Percentiles rank a stretch among this genome's conserved stretches.
These are phyloP conservation scores for Amniataba percoides DNA, from an alignment of 2,797 vertebrate genomes.

Conservation along the genomic window DNA sequence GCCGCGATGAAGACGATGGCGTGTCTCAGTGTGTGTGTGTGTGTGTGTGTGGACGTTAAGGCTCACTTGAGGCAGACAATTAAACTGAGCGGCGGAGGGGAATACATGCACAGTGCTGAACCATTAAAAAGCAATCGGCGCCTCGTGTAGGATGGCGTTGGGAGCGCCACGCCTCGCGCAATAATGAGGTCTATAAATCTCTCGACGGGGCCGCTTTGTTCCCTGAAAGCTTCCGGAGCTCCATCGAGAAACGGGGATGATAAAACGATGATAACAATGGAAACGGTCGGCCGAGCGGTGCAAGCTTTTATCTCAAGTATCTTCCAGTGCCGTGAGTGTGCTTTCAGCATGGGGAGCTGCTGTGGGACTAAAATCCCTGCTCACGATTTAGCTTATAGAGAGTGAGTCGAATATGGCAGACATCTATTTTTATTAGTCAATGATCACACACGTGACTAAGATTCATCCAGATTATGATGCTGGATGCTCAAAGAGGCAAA, in stretches of 20 bases:
- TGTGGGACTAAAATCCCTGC: neutral
- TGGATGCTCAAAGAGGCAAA: neutral
- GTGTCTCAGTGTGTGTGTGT: constrained; percentile 22
- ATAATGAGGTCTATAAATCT: constrained; percentile 60
- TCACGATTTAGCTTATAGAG: neutral
- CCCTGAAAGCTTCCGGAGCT: constrained; percentile 35
- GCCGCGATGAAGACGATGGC: constrained; percentile 31
- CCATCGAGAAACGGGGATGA: neutral
- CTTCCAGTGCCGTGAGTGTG: neutral
- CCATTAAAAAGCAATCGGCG: constrained; percentile 68
- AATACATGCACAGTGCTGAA: constrained; percentile 47
- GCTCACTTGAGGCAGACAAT: constrained; percentile 60
- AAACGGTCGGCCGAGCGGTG: neutral
- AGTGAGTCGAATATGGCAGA: neutral
- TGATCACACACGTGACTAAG: neutral
- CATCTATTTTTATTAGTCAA: neutral
- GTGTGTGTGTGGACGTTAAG: constrained; percentile 12
- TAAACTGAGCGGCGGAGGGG: constrained; percentile 61
- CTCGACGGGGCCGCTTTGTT: constrained; percentile 27
- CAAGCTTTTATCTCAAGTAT: constrained; percentile 15
- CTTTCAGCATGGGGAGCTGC: neutral
- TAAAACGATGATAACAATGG: constrained; percentile 3
- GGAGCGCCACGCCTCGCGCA: constrained; percentile 12
- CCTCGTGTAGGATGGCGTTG: constrained; percentile 28
- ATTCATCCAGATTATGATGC: neutral